Conservation (phyloP, 2,888 invertebrate genomes). For the Elmis aenea region DNA sequence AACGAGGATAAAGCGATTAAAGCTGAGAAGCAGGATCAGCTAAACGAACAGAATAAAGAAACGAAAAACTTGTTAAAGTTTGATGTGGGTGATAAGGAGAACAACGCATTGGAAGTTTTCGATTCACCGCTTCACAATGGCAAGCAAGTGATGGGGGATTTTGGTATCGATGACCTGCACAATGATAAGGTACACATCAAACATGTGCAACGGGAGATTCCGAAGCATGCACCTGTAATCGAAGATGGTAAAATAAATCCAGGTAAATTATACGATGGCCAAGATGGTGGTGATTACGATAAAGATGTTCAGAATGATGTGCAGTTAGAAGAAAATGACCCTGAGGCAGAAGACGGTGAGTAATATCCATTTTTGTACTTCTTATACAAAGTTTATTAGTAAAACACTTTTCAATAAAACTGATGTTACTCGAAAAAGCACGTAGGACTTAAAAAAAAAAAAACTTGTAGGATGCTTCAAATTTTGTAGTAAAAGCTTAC, state of each 20-base stretch:
- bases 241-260: slow-evolving; percentile 26
- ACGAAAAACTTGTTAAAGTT: slow-evolving; percentile 11
- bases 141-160: slow-evolving; percentile 14
- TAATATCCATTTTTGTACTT: slow-evolving; percentile 11
- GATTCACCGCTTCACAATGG: slow-evolving; percentile 31
- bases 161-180: slow-evolving; percentile 17
- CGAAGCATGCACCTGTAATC: slow-evolving; percentile 25
- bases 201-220: slow-evolving; percentile 27
- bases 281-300: slow-evolving; percentile 33
- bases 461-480: no score
- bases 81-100: slow-evolving; percentile 34
- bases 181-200: slow-evolving; percentile 20
- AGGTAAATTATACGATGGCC: slow-evolving; percentile 26
- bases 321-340: slow-evolving; percentile 26
- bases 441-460: no score
- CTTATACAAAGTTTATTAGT: no score
- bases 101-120: slow-evolving; percentile 40
- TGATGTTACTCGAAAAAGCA: no score
- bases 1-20: slow-evolving; percentile 32
- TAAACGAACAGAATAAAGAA: slow-evolving; percentile 21
- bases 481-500: no score
- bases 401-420: no score
- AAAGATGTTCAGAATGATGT: slow-evolving; percentile 30
- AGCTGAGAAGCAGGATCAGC: slow-evolving; percentile 41
- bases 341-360: slow-evolving; percentile 48